phyloP scores from a whole-genome alignment of 2,113 vertebrate genomes.

The Cyanocitta stelleri region DNA sequence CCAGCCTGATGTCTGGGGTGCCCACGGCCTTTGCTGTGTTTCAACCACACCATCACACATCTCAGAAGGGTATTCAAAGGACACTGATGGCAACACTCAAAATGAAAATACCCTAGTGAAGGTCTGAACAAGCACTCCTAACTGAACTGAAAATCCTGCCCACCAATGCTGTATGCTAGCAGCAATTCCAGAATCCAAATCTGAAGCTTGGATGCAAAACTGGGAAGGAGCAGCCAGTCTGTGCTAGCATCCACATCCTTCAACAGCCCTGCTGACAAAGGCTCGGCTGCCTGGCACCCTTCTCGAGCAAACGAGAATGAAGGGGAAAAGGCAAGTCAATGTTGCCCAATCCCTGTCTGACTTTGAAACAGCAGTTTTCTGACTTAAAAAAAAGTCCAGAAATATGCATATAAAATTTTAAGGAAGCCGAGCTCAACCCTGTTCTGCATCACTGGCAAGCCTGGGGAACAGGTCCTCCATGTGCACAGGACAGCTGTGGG shows the following conservation, averaged over 20 bases:
- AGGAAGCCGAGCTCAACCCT: neutral
- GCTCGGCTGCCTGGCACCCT: neutral
- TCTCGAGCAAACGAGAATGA: accelerated
- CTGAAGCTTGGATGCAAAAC: neutral
- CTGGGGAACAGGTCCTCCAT: accelerated
- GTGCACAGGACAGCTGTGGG: neutral
- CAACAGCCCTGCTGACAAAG: neutral
- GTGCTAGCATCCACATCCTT: neutral
- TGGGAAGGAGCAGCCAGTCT: neutral
- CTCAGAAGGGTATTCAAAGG: neutral
- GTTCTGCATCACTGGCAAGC: neutral
- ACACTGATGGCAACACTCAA: neutral
- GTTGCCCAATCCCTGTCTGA: neutral
- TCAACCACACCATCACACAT: neutral
- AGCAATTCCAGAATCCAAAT: neutral
- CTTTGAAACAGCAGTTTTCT: neutral
- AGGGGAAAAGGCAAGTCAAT: neutral
- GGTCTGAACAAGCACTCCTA: neutral
- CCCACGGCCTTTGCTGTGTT: neutral
- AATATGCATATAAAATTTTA: neutral
- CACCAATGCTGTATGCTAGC: neutral
- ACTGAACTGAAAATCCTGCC: neutral
- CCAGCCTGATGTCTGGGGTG: neutral
- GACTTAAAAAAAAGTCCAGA: neutral
- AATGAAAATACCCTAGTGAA: neutral